These are phyloP conservation scores for Drosophila sulfurigaster DNA, from an alignment of 1,140 invertebrate species.

Conservation along the genomic window DNA sequence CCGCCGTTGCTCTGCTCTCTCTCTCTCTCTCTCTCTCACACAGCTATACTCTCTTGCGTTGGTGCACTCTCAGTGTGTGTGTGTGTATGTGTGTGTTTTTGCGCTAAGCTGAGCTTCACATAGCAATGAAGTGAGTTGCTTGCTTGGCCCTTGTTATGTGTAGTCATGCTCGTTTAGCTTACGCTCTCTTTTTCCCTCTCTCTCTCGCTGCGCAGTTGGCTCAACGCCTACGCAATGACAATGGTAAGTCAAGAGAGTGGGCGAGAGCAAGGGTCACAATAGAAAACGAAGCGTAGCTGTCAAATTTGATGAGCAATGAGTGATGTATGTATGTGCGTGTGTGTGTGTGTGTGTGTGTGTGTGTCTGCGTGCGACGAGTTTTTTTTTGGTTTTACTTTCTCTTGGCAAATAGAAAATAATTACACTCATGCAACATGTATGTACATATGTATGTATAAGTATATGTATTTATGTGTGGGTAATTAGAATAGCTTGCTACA, in stretches of 20 bases:
- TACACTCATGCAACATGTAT: conserved; percentile 38
- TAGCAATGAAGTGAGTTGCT: conserved; percentile 4
- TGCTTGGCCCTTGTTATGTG: conserved; percentile 41
- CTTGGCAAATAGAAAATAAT: conserved; percentile 79
- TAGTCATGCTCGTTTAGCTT: conserved; percentile 39
- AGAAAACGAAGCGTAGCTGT: conserved; percentile 64
- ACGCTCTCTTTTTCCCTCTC: conserved; percentile 26
- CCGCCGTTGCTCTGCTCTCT: conserved; percentile 20
- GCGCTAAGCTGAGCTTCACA: conserved; percentile 35
- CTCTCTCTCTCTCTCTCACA: conserved; percentile 17
- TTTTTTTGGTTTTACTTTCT: conserved; percentile 74
- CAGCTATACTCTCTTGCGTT: conserved; percentile 9
- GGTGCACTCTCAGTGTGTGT: conserved; percentile 10
- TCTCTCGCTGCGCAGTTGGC: conserved; percentile 51
- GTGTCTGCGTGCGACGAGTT: conserved; percentile 20
- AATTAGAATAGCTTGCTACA: conserved; percentile 42
- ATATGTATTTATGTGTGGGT: not conserved
- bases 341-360: conserved; percentile 24
- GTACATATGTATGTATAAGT: not conserved
- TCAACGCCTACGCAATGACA: conserved; percentile 62
- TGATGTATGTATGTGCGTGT: conserved; percentile 28
- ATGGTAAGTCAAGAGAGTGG: conserved; percentile 17
- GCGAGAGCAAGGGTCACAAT: conserved; percentile 48
- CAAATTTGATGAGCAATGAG: conserved; percentile 77
- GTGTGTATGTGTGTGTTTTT: not conserved